Conservation (phyloP, 1,140 invertebrate genomes). For the Ceratitis capitata region DNA sequence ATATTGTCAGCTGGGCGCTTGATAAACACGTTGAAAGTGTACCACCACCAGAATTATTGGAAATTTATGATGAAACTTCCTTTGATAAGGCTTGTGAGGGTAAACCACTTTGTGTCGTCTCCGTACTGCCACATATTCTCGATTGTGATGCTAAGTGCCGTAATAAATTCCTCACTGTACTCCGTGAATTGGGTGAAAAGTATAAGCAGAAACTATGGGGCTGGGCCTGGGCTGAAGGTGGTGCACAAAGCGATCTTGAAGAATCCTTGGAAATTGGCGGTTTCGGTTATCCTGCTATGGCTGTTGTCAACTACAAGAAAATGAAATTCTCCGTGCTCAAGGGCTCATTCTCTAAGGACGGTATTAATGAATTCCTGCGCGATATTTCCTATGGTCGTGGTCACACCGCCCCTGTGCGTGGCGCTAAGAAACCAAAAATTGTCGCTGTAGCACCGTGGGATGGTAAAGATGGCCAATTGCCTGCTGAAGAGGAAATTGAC, state of each 20-base stretch:
- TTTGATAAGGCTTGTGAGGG: conserved; percentile 83
- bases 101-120: conserved; percentile 91
- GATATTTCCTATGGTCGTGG: conserved; percentile 95
- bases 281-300: conserved; percentile 93
- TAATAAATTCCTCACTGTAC: conserved; percentile 84
- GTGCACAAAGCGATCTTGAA: conserved; percentile 85
- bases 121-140: conserved; percentile 94
- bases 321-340: conserved; percentile 94
- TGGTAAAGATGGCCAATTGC: conserved; percentile 93
- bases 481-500: conserved; percentile 92
- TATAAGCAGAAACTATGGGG: conserved; percentile 98
- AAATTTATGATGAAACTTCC: conserved; percentile 73
- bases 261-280: conserved; percentile 92
- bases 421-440: conserved; percentile 85
- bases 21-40: conserved; percentile 88
- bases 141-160: conserved; percentile 97
- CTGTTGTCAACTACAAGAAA: conserved; percentile 95
- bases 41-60: conserved; percentile 87
- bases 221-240: conserved; percentile 96
- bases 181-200: conserved; percentile 85
- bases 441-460: conserved; percentile 86
- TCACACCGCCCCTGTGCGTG: conserved; percentile 88
- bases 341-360: conserved; percentile 93
- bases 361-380: conserved; percentile 94
- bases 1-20: conserved; percentile 91